These are phyloP conservation scores for Cygnus olor DNA, from an alignment of 2,797 vertebrate genomes.

Conservation along the genomic window DNA sequence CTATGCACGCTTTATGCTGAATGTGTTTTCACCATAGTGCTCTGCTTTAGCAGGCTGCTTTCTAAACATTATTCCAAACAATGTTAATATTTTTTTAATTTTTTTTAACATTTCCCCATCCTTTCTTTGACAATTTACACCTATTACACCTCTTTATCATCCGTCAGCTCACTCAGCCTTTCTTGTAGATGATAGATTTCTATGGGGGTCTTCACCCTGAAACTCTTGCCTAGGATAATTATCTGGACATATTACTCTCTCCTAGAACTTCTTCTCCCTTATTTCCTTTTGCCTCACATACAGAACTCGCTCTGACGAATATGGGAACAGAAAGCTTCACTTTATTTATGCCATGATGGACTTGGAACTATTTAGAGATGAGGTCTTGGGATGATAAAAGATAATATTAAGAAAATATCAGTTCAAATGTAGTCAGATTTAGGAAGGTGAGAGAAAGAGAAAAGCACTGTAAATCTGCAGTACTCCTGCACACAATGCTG, in stretches of 20 bases:
- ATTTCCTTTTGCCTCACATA: background rate
- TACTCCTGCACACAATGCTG: background rate
- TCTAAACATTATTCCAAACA: background rate
- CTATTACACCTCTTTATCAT: background rate
- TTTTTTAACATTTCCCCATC: background rate
- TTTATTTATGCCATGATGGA: background rate
- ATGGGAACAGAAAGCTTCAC: background rate
- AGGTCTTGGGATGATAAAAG: background rate
- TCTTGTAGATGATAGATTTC: background rate
- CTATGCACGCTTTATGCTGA: background rate
- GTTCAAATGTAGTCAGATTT: background rate
- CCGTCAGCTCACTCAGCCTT: background rate
- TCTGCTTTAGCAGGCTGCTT: background rate
- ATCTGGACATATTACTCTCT: background rate
- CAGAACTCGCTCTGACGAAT: background rate
- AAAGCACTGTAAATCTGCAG: background rate
- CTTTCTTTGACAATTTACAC: slow-evolving; percentile 4
- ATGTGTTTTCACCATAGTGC: background rate
- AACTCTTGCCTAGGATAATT: background rate
- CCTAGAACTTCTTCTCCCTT: background rate
- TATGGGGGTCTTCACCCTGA: background rate
- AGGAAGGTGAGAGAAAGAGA: background rate
- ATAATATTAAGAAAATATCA: background rate
- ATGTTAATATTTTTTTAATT: background rate
- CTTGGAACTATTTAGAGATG: slow-evolving; percentile 5